Percentiles rank a stretch among this genome's conserved stretches.
These are phyloP conservation scores for Chionoecetes opilio DNA, from an alignment of 1,140 invertebrate genomes.

Conservation along the genomic window DNA sequence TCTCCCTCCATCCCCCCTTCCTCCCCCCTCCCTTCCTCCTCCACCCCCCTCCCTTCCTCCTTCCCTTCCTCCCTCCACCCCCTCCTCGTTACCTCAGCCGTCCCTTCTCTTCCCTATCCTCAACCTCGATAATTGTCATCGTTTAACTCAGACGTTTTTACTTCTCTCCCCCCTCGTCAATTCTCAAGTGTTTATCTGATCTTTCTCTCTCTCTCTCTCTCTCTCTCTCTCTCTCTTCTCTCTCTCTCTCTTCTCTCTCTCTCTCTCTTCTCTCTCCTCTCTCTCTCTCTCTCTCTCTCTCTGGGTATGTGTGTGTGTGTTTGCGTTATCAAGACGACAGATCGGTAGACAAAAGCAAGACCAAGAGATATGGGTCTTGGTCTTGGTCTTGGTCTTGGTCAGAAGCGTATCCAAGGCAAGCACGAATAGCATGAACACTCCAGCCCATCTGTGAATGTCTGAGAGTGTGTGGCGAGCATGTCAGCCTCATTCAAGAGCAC, in stretches of 20 bases:
- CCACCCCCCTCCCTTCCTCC: background rate
- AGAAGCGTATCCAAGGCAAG: background rate
- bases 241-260: too few relatives aligned
- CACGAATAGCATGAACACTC: background rate
- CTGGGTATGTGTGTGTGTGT: too few relatives aligned
- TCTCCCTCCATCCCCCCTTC: background rate
- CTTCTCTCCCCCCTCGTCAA: too few relatives aligned
- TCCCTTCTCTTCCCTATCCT: too few relatives aligned
- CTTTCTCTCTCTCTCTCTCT: background rate
- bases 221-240: slow-evolving; percentile 22
- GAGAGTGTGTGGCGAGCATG: background rate
- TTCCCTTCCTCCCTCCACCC: background rate
- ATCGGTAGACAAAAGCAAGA: too few relatives aligned
- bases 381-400: too few relatives aligned
- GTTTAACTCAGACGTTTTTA: too few relatives aligned
- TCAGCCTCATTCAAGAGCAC: background rate
- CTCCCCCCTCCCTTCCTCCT: background rate
- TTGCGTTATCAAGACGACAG: too few relatives aligned
- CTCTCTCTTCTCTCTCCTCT: slow-evolving; percentile 32
- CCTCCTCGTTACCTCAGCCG: background rate
- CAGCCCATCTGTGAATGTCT: background rate
- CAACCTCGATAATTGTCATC: too few relatives aligned
- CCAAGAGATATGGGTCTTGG: too few relatives aligned
- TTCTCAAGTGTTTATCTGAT: too few relatives aligned
- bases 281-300: too few relatives aligned